Evolutionary conservation across 92 coral and sea anemone species (phyloP), one percentile per base, ranked within the genome.

Genomic region (Actinernus sp.): DNA sequence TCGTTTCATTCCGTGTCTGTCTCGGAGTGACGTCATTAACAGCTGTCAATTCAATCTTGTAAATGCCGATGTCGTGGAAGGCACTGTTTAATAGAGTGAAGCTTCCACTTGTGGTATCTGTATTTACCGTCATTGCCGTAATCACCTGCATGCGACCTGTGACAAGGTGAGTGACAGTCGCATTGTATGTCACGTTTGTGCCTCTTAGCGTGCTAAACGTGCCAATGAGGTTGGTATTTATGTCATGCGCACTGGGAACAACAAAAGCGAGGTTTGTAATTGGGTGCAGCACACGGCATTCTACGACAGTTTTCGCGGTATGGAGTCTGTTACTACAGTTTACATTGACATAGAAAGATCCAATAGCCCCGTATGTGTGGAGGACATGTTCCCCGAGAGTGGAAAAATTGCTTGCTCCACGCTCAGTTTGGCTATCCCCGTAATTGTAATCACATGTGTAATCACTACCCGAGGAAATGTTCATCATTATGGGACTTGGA

Each of bases 281-380:
- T 18, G 88, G 91, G 32, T 82, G 88, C 36, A 75, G 86, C 0
- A 88, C 91, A 36, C 66, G 40, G 2, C 88, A 76, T 12, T 26
- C 43, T 16, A 81, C 55, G 6, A 36, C 26, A 1, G 53, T 71
- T 1, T 60, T 55, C 23, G 64, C 73, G 38, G 72, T 61, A 45
- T 92, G 83, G 43, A 92, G 79, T 26, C 97, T 83, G 62, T 92
- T 92, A 33, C 65, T 63, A 54, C 97, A 92, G 37, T 74, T 74
- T 2, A 76, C 57, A 5, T 49, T 66, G 9, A 83, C 88, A 2
- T 26, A 26, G 55, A 46, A 92, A 28, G 32, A 68, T 5, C 83
- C 90, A 10, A 58, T 52, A 13, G 77, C 40, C 16, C 56, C 16
- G 46, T 78, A 92, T 3, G 27, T 63, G 27, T 92, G 66, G 16